Conservation (phyloP, 1,140 invertebrate genomes). For the Drosophila simulans region DNA sequence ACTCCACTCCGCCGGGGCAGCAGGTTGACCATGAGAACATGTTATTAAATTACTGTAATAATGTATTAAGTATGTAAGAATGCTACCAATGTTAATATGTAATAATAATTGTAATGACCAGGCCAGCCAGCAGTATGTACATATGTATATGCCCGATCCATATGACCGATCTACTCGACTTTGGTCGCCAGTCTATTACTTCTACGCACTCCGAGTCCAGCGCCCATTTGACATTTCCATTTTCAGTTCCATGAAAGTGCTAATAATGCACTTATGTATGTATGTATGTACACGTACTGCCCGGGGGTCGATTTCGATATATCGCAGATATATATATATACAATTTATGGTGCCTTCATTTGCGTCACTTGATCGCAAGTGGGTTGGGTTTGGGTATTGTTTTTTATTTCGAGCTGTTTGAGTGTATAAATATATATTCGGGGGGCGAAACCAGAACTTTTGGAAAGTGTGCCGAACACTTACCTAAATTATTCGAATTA, state of each 20-base stretch:
- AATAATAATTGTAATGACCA: constrained; percentile 80
- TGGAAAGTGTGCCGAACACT: constrained; percentile 19
- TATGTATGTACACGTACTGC: constrained; percentile 26
- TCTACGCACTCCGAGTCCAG: constrained; percentile 49
- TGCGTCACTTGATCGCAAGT: constrained; percentile 13
- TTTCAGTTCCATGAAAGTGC: constrained; percentile 59
- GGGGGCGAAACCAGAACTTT: background rate
- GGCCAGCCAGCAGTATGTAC: constrained; percentile 31
- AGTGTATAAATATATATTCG: background rate
- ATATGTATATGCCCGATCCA: constrained; percentile 10
- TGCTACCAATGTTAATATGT: constrained; percentile 83
- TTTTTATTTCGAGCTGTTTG: background rate
- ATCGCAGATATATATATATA: constrained; percentile 34
- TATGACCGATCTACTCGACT: constrained; percentile 50
- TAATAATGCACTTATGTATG: constrained; percentile 55
- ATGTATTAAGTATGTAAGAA: constrained; percentile 84
- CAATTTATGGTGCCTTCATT: constrained; percentile 35
- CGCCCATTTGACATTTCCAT: constrained; percentile 22
- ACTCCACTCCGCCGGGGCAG: constrained; percentile 33
- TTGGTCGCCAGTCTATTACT: constrained; percentile 24
- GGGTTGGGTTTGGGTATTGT: background rate
- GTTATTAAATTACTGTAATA: constrained; percentile 84
- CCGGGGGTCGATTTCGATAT: constrained; percentile 18
- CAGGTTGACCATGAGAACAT: constrained; percentile 84
- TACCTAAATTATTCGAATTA: background rate